Base-by-base conservation (phyloP, 2,113 vertebrate genomes). In the Daphoenositta chrysoptera region DNA sequence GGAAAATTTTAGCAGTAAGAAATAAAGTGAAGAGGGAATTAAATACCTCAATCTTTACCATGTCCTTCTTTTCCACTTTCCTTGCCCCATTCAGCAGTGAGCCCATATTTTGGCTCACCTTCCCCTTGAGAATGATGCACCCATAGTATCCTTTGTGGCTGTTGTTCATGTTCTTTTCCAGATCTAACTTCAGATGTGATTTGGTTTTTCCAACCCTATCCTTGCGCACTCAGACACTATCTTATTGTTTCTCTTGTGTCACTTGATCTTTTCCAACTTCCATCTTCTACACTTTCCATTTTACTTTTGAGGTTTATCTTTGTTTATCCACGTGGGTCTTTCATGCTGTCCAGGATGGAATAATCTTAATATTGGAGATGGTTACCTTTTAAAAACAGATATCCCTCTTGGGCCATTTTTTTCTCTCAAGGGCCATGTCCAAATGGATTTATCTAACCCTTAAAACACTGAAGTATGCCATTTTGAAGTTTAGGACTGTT, bases 51-150 rank as follows among this genome's bases (percentile, higher is more conserved):
- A 0, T 33, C 15, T 66, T 58, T 58, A 24, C 33, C 7, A 17
- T 21, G 9, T 30, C 8, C 4, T 58, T 44, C 7, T 58, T 73
- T 73, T 51, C 9, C 3, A 28, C 18, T 37, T 89, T 16, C 8
- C 8, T 23, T n/a, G 33, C 9, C 11, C 23, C 13, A 30, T 45
- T 73, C 30, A 68, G 5, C 28, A 47, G 6, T 7, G 4, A 53
- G 11, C 4, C 8, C 3, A n/a, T 35, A 47, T 47, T 47, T 53
- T 68, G 6, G 2, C 12, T 37, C 22, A 21, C 19, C 9, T 71
- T 71, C 4, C 15, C 4, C 4, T 63, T 71, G 53, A 5, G 0
- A 70, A 19, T 18, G 3, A 26, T 11, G 3, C 22, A 53, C 2
- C 4, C 48, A 6, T 9, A 40, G 3, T 5, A 39, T 15, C 11